phyloP scores from a whole-genome alignment of 2,888 invertebrate species.

The Hemicrepidius hirtus region DNA sequence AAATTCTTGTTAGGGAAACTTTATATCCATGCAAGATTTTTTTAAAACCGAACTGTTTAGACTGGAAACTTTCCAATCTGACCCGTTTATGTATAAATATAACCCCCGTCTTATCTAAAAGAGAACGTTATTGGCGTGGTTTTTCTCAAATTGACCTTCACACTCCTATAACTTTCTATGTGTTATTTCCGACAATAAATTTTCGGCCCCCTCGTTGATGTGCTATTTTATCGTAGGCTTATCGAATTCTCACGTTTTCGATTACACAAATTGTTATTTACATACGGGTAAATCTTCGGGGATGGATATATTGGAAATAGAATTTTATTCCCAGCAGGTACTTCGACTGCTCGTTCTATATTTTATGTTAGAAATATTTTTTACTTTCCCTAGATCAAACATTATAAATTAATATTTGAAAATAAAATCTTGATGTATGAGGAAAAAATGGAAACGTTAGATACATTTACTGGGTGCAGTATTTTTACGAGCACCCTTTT shows the following conservation, averaged over 20 bases:
- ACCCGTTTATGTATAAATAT: background rate
- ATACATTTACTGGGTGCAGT: too few relatives aligned
- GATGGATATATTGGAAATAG: conserved; percentile 31
- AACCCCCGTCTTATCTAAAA: background rate
- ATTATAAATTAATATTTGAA: too few relatives aligned
- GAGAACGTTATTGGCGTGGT: conserved; percentile 10
- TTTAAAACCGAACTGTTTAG: too few relatives aligned
- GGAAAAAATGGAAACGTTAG: too few relatives aligned
- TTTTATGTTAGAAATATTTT: too few relatives aligned
- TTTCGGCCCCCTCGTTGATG: conserved; percentile 35
- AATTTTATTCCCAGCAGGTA: conserved; percentile 32
- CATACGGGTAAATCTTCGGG: conserved; percentile 37
- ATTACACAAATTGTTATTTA: conserved; percentile 46
- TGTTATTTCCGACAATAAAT: conserved; percentile 38
- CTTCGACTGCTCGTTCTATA: too few relatives aligned
- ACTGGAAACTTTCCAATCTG: background rate
- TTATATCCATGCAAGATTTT: background rate
- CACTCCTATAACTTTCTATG: conserved; percentile 25
- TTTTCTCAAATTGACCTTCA: conserved; percentile 27
- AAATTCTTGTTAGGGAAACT: background rate
- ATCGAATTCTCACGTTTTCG: conserved; percentile 45
- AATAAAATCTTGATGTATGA: too few relatives aligned
- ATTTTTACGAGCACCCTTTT: too few relatives aligned
- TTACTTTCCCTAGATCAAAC: too few relatives aligned
- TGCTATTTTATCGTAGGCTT: conserved; percentile 40